Evolutionary conservation across 2,113 vertebrate genomes (phyloP).

Genomic region (Crypturellus undulatus): DNA sequence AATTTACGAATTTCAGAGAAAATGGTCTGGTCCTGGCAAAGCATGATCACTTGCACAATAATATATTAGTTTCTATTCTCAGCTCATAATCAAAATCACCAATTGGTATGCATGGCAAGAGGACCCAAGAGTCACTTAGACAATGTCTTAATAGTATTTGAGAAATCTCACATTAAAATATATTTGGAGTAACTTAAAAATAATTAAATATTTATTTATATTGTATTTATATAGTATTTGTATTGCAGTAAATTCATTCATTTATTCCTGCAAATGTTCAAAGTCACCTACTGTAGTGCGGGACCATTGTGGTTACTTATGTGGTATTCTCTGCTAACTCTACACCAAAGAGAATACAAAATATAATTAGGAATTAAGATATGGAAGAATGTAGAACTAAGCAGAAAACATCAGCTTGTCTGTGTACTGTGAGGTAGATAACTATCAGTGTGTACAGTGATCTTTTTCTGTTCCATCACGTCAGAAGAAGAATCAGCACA

Average conservation of each 20-base stretch:
- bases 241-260: not conserved
- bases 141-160: not conserved
- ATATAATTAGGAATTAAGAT: not conserved
- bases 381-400: not conserved
- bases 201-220: not conserved
- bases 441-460: not conserved
- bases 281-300: not conserved
- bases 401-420: fast-evolving
- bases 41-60: not conserved
- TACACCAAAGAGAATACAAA: not conserved
- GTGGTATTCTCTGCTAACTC: not conserved
- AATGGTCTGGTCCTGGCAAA: not conserved
- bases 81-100: not conserved
- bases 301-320: not conserved
- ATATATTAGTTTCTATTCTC: not conserved
- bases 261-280: not conserved
- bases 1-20: not conserved
- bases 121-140: not conserved
- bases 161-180: not conserved
- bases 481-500: not conserved
- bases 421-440: not conserved
- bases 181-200: not conserved
- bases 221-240: no score
- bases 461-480: no score
- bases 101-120: not conserved